Conservation (phyloP, 2,113 vertebrate species). For the Murina feae region DNA sequence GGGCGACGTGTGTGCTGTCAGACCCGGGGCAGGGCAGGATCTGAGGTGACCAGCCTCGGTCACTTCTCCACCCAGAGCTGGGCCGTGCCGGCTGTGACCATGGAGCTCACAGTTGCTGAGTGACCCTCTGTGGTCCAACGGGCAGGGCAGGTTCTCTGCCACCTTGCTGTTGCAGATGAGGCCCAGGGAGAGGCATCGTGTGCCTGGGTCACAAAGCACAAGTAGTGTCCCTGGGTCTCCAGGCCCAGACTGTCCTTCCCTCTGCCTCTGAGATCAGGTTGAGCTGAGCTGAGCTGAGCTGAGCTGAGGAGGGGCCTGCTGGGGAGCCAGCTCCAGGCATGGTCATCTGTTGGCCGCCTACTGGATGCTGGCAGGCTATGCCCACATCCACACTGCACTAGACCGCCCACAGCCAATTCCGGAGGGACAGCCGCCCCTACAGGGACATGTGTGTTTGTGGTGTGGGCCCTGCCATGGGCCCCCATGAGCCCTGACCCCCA, state of each 20-base stretch:
- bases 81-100: background rate
- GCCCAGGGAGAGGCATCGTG: background rate
- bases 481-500: too few relatives aligned
- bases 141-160: background rate
- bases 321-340: background rate
- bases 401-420: background rate
- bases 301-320: background rate
- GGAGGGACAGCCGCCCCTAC: background rate
- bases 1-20: rapidly evolving
- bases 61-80: background rate
- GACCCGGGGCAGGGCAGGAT: rapidly evolving
- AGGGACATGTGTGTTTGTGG: background rate
- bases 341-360: background rate
- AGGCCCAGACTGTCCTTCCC: rapidly evolving
- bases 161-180: background rate
- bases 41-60: background rate
- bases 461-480: background rate
- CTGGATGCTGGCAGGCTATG: background rate
- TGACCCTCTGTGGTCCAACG: rapidly evolving
- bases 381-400: background rate
- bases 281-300: background rate
- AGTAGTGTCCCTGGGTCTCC: background rate
- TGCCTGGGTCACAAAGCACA: rapidly evolving
- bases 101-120: background rate
- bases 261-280: background rate